Evolutionary conservation across 2,113 vertebrate species (phyloP), one percentile per base, ranked within the genome.

Genomic region (Chamaetylas fuelleborni): DNA sequence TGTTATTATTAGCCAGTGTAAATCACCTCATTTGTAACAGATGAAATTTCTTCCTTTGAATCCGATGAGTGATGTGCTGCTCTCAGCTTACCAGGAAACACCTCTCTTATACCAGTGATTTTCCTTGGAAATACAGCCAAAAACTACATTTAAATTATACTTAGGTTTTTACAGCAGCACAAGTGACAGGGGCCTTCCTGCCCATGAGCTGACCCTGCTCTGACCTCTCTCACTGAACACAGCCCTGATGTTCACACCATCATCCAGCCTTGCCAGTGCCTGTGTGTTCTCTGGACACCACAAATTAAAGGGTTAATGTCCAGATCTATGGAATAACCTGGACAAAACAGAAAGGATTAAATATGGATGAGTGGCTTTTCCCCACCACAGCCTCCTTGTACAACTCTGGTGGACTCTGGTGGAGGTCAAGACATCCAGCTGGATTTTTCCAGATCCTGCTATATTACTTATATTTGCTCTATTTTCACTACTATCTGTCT

Each of bases 11-110:
- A 94, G 76, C 82, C 70, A 83, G 67, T 29, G 67, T 70, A 95
- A 95, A 95, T 91, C 82, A 91, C 76, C 64, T 81, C 71, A 47
- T 58, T 86, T 83, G 12, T 73, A 93, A 72, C 66, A 88, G 92
- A 15, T 56, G 69, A 74, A 54, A 67, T 78, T 20, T 86, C n/a
- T 90, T 38, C 47, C 42, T 89, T 77, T 78, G 43, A 67, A 78
- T 58, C 19, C 0, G 3, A n/a, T 9, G 76, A 80, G 64, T 51
- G 88, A 74, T 50, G 61, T 2, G 36, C 74, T 90, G 85, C 80
- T 83, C 88, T 95, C 48, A 42, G 82, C 67, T 92, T 48, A 58
- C 54, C 71, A 67, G 34, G 76, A 92, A 92, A 88, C 50, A 14
- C 3, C 19, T 73, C 87, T 25, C 74, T 66, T 25, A 77, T 3